Base-by-base conservation (phyloP, 2,888 invertebrate species). In the Eupithecia exiguata region DNA sequence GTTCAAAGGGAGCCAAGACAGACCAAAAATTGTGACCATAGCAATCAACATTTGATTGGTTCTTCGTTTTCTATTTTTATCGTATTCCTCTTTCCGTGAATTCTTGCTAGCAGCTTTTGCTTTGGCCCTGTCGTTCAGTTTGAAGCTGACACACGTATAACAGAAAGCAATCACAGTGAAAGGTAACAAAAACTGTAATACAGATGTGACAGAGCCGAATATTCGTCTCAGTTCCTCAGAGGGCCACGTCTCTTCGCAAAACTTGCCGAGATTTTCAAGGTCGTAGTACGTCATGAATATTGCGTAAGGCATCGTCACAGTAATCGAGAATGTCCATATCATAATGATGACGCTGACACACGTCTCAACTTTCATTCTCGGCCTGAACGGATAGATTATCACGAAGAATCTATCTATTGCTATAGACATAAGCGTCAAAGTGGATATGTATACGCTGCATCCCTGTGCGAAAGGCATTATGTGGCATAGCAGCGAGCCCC, bases 341-440 rank as follows among this genome's bases (percentile, higher is more conserved):
- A 97, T 95, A 9, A 97, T 92, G 71, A 99, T 98, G 77, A 99
- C 97, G 10, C 96, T 91, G 65, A 98, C 95, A 88, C 98, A 99
- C 9, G 97, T 97, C 79, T 96, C 96, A 61, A 98, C 95, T 89
- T 97, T 97, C 98, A 99, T 99, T 77, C 99, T 95, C 5, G 98
- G 98, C 86, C 97, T 96, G 92, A 99, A 99, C 0, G 99, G 99
- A 89, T 99, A 98, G 79, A 99, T 98, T 82, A 99, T 99, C 77
- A 99, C 99, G 90, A 99, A 97, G 92, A 98, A 99, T 72, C 99
- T 96, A 94, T 99, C 99, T 77, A 99, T 97, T 69, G 99, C 99
- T 83, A 99, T 99, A 80, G 99, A 98, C 82, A 98, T 99, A 78
- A 99, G 95, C 7, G 99, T 99, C 84, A 99, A 95, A 0, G 99